Conservation (phyloP, 64 coral and sea anemone genomes). For the Acropora yongei region DNA sequence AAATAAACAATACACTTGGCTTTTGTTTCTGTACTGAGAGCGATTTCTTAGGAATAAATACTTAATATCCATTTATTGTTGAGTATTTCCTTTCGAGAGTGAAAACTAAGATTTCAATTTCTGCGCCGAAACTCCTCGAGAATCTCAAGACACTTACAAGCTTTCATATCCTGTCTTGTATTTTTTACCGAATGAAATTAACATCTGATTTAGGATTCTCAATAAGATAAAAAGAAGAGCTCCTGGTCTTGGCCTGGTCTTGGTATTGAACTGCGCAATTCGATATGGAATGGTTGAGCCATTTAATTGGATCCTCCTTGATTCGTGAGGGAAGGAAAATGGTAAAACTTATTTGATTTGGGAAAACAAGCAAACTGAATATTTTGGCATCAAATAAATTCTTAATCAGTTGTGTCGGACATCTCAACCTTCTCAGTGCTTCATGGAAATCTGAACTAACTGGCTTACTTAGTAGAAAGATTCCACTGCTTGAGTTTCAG, state of each 20-base stretch:
- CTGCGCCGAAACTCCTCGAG: not conserved
- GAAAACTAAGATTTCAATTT: not conserved
- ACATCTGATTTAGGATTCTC: too few relatives aligned
- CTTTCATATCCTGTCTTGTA: not conserved
- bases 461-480: not conserved
- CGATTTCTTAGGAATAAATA: not conserved
- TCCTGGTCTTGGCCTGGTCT: not conserved
- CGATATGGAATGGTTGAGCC: too few relatives aligned
- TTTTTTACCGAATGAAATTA: not conserved
- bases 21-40: not conserved
- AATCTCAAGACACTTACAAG: not conserved
- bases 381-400: conserved; percentile 29
- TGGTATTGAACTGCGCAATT: not conserved
- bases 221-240: not conserved
- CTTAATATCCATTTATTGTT: not conserved
- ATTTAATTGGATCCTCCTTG: not conserved
- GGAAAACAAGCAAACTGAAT: not conserved
- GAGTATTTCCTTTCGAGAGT: not conserved
- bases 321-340: not conserved
- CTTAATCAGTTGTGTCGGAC: conserved; percentile 35
- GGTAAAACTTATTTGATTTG: not conserved
- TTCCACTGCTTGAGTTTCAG: not conserved
- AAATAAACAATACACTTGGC: not conserved
- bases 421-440: not conserved
- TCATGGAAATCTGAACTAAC: not conserved